Conservation (phyloP, 2,797 vertebrate species). For the Gymnodraco acuticeps region DNA sequence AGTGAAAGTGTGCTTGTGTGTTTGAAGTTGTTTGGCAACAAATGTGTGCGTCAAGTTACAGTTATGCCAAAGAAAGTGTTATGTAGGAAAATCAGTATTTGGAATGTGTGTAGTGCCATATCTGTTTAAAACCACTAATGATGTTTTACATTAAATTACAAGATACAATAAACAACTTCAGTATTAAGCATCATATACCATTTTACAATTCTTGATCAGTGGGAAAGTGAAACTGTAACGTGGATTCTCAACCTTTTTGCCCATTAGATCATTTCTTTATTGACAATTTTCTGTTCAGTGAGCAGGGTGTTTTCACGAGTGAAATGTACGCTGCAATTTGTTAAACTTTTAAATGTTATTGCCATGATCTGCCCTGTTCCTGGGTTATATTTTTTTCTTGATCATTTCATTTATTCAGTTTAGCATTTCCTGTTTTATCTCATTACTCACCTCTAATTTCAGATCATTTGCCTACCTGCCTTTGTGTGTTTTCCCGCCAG, state of each 20-base stretch:
- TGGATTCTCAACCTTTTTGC: not conserved
- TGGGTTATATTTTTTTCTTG: too few relatives aligned
- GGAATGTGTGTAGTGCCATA: constrained; percentile 25
- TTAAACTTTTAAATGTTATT: constrained; percentile 3
- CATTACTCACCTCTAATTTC: not conserved
- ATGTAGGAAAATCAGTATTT: constrained; percentile 15
- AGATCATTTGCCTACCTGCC: not conserved
- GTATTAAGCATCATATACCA: not conserved
- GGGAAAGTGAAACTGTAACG: not conserved
- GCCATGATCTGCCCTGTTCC: too few relatives aligned
- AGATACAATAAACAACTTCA: constrained; percentile 1
- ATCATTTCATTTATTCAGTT: too few relatives aligned
- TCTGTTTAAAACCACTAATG: constrained; percentile 15
- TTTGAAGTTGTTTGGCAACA: constrained; percentile 41
- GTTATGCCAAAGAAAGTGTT: constrained; percentile 26
- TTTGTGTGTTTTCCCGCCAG: not conserved
- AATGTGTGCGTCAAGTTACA: constrained; percentile 14
- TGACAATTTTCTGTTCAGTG: not conserved
- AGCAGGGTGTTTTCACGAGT: not conserved
- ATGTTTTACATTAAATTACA: constrained; percentile 20
- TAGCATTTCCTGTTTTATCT: too few relatives aligned
- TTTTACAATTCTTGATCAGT: not conserved
- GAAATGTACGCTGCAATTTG: not conserved
- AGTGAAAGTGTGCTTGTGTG: constrained; percentile 11
- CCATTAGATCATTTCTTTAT: not conserved